Evolutionary conservation across 2,888 invertebrate species (phyloP), one percentile per base, ranked within the genome.

Genomic region (Himalopsyche japonica): DNA sequence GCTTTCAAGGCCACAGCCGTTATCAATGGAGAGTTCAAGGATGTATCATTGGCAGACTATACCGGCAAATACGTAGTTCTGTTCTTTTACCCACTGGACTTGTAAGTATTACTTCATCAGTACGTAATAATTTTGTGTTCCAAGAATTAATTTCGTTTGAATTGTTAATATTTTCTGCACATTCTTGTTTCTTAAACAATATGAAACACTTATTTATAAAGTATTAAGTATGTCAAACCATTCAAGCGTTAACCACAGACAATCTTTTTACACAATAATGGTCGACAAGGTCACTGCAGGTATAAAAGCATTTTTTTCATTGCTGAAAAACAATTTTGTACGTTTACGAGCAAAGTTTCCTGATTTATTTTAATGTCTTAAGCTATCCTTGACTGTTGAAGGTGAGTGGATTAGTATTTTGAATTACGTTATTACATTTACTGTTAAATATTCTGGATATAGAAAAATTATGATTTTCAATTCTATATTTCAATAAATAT

Each of bases 81-180:
- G n/a, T 97, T 97, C 93, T 98, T 98, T 93, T 98, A 97, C 89
- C 97, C 97, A 0, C 91, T 97, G 82, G 97, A 98, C 90, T 97
- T 97, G 96, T 96, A 90, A 95, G 95, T 94, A 88, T 86, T 79
- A n/a, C 27, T 30, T 4, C 30, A 27, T 76, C 24, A 0, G n/a
- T 18, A 49, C 1, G n/a, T 6, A 49, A 49, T 6, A 20, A 6
- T 49, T 8, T 3, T 10, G 3, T 20, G 1, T 2, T 57, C n/a
- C 7, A 57, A 57, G 3, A n/a, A 57, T 20, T 57, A 15, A 3
- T 57, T 57, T 57, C 20, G 3, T 43, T 15, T 3, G 15, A 57
- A 24, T 24, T 4, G 57, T 20, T 20, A 20, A 10, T 57, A 57
- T 20, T 20, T n/a, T 20, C 10, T 10, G 10, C 10, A 37, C 37